Base-by-base conservation (phyloP, 2,888 invertebrate genomes). In the Prionchulus punctatus region DNA sequence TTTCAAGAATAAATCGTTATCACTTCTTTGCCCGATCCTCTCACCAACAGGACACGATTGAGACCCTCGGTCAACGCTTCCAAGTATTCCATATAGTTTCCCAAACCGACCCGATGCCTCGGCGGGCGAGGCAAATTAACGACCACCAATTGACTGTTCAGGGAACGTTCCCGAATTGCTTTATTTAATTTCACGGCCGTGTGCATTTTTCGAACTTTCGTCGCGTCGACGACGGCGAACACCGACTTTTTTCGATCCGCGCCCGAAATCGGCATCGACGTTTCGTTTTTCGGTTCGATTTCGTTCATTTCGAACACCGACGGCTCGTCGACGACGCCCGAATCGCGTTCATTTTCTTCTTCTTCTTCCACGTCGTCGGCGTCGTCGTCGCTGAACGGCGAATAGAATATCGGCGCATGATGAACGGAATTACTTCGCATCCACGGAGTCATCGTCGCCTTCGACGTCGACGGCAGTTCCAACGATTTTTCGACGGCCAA, bases 141-240 rank as follows among this genome's bases (percentile, higher is more conserved):
- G 70, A 98, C 90, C 68, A 99, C 92, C 73, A 98, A 80, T 77
- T 94, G 89, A 72, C 98, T 88, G 77, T 91, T 89, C 72, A 21
- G 45, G 2, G 53, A 57, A 26, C 54, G 26, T 26, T 25, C 28
- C 30, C 48, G 36, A 15, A 57, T 45, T 68, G 89, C 88, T 77
- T 98, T 94, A 36, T 12, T 78, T 98, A 94, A 96, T 99, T 96
- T n/a, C n/a, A n/a, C n/a, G n/a, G n/a, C n/a, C n/a, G n/a, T n/a
- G n/a, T n/a, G n/a, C n/a, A n/a, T n/a, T 69, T 96, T 84, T 65
- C 92, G 82, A 54, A 98, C 92, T 69, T 94, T 69, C 60, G 64
- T 65, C 18, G 61, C 60, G 25, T 63, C 36, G 12, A 36, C 7
- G 36, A 12, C 18, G 18, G 36, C 36, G 18, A 36, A 36, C 18